Evolutionary conservation across 1,140 invertebrate genomes (phyloP), one percentile per base, ranked within the genome.

Genomic region (Ceratina calcarata): DNA sequence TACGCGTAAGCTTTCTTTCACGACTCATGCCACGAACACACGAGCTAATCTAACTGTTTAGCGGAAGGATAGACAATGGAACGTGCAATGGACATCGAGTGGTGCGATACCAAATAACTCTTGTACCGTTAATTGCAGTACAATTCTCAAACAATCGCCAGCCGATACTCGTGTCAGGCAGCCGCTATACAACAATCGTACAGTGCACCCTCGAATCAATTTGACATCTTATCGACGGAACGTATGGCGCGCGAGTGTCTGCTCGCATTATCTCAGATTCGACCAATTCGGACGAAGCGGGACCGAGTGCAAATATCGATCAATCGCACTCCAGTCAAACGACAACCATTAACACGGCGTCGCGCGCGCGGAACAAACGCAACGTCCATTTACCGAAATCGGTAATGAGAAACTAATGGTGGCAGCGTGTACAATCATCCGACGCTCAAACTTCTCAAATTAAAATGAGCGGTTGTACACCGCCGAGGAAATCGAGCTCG

Each of bases 151-250:
- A 72, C 57, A n/a, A 55, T 49, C 70, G 32, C 12, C 20, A 24
- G 18, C 37, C 37, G 32, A 72, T 72, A 72, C 58, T n/a, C 32
- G n/a, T 49, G 58, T 72, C 37, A n/a, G 61, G 22, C 57, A 6
- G 24, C 8, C 37, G 49, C 12, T 72, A n/a, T 45, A 72, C 70
- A 49, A 61, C 57, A 49, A 15, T 27, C 57, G n/a, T 3, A 15
- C 32, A 10, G 37, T 13, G 24, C 6, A 20, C 37, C 7, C 22
- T 49, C 57, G 51, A 24, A 71, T 71, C 69, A 24, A 60, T 45
- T 15, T 45, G 57, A 71, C 32, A 45, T 71, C 69, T 60, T 71
- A 71, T 71, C 69, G 16, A 45, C 15, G 69, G 37, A 3, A 69
- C 66, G 24, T 2, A 27, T 20, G 0, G 20, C 12, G 18, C 10